Evolutionary conservation across 2,888 invertebrate genomes (phyloP).

Genomic region (Dicycla oo): DNA sequence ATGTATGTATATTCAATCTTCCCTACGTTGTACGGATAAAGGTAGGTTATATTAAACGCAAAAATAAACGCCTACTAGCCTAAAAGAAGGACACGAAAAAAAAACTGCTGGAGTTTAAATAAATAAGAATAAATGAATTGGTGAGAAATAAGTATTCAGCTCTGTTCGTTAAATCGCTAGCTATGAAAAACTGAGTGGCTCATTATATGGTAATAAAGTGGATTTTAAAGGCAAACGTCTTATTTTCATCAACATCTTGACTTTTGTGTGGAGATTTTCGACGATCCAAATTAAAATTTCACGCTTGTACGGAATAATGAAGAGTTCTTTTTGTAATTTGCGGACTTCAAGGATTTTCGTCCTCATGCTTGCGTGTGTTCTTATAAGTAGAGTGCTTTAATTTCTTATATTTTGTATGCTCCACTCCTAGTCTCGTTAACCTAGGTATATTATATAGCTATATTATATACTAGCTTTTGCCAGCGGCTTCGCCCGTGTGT

Average conservation of each 20-base stretch:
- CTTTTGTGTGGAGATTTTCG: conserved; percentile 59
- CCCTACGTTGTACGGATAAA: too few species aligned
- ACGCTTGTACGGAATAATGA: conserved; percentile 51
- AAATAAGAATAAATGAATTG: conserved; percentile 67
- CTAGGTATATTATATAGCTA: too few species aligned
- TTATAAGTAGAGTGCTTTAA: neutral
- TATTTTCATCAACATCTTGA: conserved; percentile 65
- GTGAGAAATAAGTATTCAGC: conserved; percentile 59
- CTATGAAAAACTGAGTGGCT: conserved; percentile 66
- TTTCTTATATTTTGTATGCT: neutral
- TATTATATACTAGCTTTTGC: too few species aligned
- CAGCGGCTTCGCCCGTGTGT: too few species aligned
- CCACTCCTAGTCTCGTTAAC: neutral
- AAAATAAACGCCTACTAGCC: conserved; percentile 10
- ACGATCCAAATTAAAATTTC: conserved; percentile 63
- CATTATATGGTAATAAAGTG: conserved; percentile 68
- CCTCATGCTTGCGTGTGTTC: conserved; percentile 7
- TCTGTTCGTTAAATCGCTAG: conserved; percentile 58
- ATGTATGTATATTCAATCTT: too few species aligned
- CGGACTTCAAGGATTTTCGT: conserved; percentile 23
- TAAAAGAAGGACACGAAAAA: conserved; percentile 28
- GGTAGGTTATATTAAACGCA: neutral
- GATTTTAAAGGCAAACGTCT: conserved; percentile 65
- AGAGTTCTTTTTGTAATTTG: conserved; percentile 52
- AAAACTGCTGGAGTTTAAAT: conserved; percentile 57